Evolutionary conservation across 2,797 vertebrate species (phyloP).

Genomic region (Phaenicophaeus curvirostris): DNA sequence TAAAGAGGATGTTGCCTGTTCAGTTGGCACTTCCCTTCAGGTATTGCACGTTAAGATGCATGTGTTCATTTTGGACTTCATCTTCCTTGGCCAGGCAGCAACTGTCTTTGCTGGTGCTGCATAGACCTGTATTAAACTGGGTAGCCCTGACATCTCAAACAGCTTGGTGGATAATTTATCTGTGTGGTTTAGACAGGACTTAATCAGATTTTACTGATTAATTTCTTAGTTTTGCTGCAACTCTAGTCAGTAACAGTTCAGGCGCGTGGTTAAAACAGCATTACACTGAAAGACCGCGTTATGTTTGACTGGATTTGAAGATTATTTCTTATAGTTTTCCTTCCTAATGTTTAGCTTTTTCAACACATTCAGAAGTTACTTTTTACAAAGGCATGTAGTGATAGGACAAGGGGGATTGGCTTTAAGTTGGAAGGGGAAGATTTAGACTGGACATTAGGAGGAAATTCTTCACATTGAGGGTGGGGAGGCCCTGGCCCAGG

Average conservation of each 20-base stretch:
- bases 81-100: not conserved
- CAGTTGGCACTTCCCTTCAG: conserved; percentile 88
- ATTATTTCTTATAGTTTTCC: not conserved
- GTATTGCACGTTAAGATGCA: conserved; percentile 62
- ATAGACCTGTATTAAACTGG: not conserved
- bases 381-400: too few species aligned
- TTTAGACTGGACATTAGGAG: too few species aligned
- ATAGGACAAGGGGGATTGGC: too few species aligned
- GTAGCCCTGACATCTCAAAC: not conserved
- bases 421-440: too few species aligned
- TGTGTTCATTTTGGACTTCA: not conserved
- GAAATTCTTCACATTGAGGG: too few species aligned
- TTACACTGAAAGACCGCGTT: not conserved
- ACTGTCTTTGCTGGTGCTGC: not conserved
- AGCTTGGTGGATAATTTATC: not conserved
- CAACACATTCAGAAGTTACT: not conserved
- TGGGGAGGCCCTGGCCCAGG: too few species aligned
- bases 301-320: not conserved
- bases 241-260: not conserved
- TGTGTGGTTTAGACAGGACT: not conserved
- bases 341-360: not conserved
- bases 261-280: not conserved
- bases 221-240: not conserved
- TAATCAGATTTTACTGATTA: not conserved
- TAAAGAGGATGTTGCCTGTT: conserved; percentile 84